Conservation (phyloP, 1,140 invertebrate species). For the Piezodorus guildinii region DNA sequence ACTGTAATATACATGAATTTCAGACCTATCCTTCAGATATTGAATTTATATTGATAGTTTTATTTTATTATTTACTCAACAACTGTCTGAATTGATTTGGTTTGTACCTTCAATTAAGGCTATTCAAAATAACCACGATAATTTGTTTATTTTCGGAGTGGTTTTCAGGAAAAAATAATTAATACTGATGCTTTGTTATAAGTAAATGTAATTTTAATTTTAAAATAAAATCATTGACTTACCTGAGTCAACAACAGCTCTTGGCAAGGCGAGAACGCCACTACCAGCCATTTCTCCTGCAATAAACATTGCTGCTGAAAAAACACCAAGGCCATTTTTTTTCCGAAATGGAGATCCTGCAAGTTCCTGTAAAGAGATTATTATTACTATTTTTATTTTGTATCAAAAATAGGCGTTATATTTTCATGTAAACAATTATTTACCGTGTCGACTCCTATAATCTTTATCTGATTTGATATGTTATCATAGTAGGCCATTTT, state of each 20-base stretch:
- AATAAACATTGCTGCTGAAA: conserved; percentile 49
- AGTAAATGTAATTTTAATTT: background rate
- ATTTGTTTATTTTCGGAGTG: background rate
- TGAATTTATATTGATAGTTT: too few species aligned
- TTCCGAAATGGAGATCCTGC: background rate
- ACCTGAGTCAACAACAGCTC: conserved; percentile 52
- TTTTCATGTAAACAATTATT: too few species aligned
- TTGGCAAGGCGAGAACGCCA: conserved; percentile 56
- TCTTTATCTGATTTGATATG: conserved; percentile 9
- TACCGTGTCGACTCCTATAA: background rate
- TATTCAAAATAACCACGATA: background rate
- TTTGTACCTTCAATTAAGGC: background rate
- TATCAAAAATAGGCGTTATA: background rate
- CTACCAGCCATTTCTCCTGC: conserved; percentile 63
- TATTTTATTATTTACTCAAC: too few species aligned
- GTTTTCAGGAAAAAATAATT: background rate
- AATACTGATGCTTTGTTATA: background rate
- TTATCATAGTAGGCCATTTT: conserved; percentile 9
- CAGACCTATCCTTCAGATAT: too few species aligned
- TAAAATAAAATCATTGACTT: conserved; percentile 19
- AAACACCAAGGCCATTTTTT: conserved; percentile 35
- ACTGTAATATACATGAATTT: too few species aligned
- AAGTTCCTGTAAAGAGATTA: background rate
- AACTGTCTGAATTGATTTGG: too few species aligned
- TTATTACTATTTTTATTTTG: background rate